These are phyloP conservation scores for Nomada hirtipes DNA, from an alignment of 2,888 invertebrate species.

Conservation along the genomic window DNA sequence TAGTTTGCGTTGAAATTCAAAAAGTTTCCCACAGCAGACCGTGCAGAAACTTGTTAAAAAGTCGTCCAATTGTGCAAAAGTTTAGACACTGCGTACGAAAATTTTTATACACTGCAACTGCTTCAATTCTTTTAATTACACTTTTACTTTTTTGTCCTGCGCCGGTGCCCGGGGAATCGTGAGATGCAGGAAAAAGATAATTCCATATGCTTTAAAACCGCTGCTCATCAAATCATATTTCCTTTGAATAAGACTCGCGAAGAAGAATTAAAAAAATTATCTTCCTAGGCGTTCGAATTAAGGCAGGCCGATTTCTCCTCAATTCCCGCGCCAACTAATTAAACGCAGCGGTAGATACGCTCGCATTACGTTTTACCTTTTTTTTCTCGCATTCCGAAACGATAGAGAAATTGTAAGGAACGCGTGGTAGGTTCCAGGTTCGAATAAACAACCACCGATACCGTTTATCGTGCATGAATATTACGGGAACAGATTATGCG, in stretches of 20 bases:
- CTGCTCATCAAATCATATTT: too few relatives aligned
- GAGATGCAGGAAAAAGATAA: too few relatives aligned
- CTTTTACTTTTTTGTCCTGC: too few relatives aligned
- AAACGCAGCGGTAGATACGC: background rate
- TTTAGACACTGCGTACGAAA: too few relatives aligned
- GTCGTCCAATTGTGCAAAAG: too few relatives aligned
- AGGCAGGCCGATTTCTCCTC: background rate
- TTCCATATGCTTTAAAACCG: too few relatives aligned
- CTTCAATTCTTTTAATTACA: too few relatives aligned
- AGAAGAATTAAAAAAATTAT: background rate
- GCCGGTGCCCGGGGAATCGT: too few relatives aligned
- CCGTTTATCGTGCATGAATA: constrained; percentile 32
- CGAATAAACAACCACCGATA: constrained; percentile 22
- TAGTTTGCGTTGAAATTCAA: too few relatives aligned
- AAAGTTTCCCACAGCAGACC: too few relatives aligned
- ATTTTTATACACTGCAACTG: too few relatives aligned
- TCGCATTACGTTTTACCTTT: background rate
- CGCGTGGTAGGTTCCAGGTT: background rate
- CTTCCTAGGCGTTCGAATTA: background rate
- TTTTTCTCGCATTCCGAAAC: background rate
- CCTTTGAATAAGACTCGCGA: background rate
- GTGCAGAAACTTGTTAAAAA: too few relatives aligned
- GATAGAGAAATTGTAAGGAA: constrained; percentile 15
- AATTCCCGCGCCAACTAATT: constrained; percentile 2
- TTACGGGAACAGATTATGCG: constrained; percentile 34